phyloP scores from a whole-genome alignment of 2,113 vertebrate genomes.

The Amphiprion percula region DNA sequence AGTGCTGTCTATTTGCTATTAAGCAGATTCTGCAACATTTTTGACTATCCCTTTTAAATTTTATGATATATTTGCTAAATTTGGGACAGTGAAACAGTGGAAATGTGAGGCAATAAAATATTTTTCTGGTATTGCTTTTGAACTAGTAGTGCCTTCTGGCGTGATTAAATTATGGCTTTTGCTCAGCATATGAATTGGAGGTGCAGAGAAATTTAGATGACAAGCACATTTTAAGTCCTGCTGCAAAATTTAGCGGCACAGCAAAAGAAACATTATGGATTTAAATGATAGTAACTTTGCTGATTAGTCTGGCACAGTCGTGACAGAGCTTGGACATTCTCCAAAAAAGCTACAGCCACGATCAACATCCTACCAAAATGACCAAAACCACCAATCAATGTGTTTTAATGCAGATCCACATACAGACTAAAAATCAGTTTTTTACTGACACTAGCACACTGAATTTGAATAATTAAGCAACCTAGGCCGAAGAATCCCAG shows the following conservation, averaged over 20 bases:
- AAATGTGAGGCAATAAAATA: background rate
- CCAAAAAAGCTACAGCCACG: background rate
- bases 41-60: background rate
- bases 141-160: background rate
- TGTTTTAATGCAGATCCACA: slow-evolving; percentile 27
- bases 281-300: background rate
- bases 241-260: background rate
- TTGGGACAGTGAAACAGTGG: background rate
- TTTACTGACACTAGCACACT: slow-evolving; percentile 11
- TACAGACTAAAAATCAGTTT: slow-evolving; percentile 14
- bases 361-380: slow-evolving; percentile 1
- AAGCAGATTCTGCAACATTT: slow-evolving; percentile 1
- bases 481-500: background rate
- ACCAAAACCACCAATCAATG: slow-evolving; percentile 5
- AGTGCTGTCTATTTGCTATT: background rate
- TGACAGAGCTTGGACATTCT: background rate
- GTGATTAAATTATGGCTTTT: background rate
- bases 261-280: background rate
- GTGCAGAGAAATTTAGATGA: background rate
- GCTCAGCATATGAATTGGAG: background rate
- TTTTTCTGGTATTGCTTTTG: background rate
- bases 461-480: background rate
- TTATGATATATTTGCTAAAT: background rate
- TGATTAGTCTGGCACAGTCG: background rate
- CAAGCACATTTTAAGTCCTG: background rate